These are phyloP conservation scores for Peromyscus polionotus DNA, from an alignment of 2,113 vertebrate genomes.

Conservation along the genomic window DNA sequence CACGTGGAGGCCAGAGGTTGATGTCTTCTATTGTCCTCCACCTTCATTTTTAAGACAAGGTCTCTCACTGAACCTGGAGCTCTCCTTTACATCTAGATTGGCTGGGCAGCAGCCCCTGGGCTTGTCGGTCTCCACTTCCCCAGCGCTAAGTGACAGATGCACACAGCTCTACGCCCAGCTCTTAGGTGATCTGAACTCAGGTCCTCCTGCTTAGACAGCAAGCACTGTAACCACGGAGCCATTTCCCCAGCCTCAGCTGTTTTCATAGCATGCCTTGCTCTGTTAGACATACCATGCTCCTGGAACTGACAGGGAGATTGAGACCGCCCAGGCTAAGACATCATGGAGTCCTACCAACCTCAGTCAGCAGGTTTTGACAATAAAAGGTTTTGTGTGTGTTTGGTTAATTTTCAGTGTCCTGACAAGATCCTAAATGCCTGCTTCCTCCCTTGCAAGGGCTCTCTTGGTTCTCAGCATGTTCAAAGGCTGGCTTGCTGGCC, in stretches of 20 bases:
- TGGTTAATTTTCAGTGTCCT: neutral
- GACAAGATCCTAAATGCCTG: slow-evolving; percentile 7
- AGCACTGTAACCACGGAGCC: neutral
- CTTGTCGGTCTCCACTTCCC: neutral
- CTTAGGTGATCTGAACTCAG: neutral
- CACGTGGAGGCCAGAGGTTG: neutral
- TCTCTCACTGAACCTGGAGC: neutral
- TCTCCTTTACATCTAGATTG: neutral
- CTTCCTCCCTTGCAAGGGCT: neutral
- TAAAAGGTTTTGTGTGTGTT: neutral
- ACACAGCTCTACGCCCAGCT: too few relatives aligned
- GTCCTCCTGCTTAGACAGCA: neutral
- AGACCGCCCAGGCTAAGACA: neutral
- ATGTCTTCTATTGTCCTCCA: neutral
- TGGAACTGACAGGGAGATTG: neutral
- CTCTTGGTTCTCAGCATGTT: neutral
- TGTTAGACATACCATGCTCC: neutral
- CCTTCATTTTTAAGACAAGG: neutral
- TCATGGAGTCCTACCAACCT: neutral
- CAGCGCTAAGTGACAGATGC: neutral
- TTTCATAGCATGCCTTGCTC: neutral
- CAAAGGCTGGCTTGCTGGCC: neutral
- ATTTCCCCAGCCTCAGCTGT: neutral
- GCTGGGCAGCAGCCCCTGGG: neutral
- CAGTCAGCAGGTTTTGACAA: neutral